Conservation (phyloP, 2,888 invertebrate genomes). For the Idaea straminata region DNA sequence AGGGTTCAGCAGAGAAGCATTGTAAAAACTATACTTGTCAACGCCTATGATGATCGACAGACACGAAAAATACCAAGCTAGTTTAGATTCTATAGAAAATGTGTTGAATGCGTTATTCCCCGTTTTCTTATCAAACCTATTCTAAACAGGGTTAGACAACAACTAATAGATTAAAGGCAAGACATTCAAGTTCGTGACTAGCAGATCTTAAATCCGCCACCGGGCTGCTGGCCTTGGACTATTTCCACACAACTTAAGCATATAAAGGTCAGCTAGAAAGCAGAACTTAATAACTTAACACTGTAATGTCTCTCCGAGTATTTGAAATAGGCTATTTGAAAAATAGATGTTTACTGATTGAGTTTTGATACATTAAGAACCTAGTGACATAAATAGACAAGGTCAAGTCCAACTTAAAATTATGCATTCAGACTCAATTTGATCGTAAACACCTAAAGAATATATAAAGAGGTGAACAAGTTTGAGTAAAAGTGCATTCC, state of each 20-base stretch:
- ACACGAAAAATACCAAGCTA: background rate
- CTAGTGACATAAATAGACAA: conserved; percentile 37
- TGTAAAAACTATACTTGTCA: too few species aligned
- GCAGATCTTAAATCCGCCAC: conserved; percentile 70
- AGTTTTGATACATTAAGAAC: conserved; percentile 7
- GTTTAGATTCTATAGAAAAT: conserved; percentile 3
- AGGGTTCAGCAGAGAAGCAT: too few species aligned
- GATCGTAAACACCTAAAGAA: conserved; percentile 20
- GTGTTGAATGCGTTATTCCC: conserved; percentile 10
- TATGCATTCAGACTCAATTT: conserved; percentile 38
- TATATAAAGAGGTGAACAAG: conserved; percentile 8
- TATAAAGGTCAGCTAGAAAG: conserved; percentile 73
- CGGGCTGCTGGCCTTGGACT: conserved; percentile 68
- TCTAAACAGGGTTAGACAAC: conserved; percentile 40
- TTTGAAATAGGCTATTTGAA: too few species aligned
- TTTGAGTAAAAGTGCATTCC: background rate
- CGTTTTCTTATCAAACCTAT: conserved; percentile 36
- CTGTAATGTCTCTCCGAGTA: too few species aligned
- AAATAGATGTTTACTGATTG: background rate
- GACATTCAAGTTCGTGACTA: conserved; percentile 62
- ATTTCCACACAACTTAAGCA: conserved; percentile 62
- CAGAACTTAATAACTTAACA: conserved; percentile 18
- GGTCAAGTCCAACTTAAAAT: conserved; percentile 59
- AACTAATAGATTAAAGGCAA: conserved; percentile 52
- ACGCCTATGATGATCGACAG: too few species aligned